Evolutionary conservation across 2,797 vertebrate genomes (phyloP).

Genomic region (Bothrops alternatus): DNA sequence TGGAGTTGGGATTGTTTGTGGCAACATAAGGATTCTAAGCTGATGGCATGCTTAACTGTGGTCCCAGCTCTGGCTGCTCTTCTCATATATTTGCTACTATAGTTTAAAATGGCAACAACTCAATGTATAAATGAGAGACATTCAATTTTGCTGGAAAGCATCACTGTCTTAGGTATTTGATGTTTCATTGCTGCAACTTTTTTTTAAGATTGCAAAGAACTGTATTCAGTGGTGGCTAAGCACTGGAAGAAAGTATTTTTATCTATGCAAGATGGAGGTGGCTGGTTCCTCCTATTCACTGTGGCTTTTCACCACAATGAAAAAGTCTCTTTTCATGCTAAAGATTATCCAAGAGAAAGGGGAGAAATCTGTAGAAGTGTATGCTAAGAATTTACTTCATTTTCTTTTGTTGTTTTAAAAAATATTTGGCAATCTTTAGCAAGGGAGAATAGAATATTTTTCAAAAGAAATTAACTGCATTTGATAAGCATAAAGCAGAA

Average conservation of each 20-base stretch:
- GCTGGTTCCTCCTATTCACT: neutral
- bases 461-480: neutral
- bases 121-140: neutral
- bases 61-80: neutral
- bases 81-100: neutral
- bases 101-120: neutral
- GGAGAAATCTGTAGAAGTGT: neutral
- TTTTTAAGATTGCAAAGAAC: neutral
- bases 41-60: neutral
- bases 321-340: neutral
- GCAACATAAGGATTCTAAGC: neutral
- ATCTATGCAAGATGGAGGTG: neutral
- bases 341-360: neutral
- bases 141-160: neutral
- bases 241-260: neutral
- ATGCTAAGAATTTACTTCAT: neutral
- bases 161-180: neutral
- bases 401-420: neutral
- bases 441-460: neutral
- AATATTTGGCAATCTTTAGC: neutral
- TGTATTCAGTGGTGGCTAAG: neutral
- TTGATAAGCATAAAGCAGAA: neutral
- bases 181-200: neutral
- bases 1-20: neutral
- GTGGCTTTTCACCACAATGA: neutral